Evolutionary conservation across 1,140 invertebrate species (phyloP).

Genomic region (Hycleus phaleratus): DNA sequence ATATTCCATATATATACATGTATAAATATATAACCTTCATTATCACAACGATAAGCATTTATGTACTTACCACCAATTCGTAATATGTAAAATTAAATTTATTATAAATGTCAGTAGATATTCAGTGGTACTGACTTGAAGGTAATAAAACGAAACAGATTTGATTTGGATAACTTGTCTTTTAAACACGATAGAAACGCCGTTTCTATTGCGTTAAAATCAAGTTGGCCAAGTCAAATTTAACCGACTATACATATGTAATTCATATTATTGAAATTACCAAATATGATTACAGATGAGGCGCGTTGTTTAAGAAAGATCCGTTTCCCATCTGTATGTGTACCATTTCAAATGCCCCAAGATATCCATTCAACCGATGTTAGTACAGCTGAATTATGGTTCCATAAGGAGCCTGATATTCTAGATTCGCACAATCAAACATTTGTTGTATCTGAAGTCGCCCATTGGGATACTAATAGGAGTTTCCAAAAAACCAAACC

Average conservation of each 20-base stretch:
- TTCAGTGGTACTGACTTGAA: no score
- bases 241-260: no score
- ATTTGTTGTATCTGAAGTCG: slow-evolving; percentile 71
- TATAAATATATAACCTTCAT: slow-evolving; percentile 6
- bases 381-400: slow-evolving; percentile 67
- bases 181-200: no score
- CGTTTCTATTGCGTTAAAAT: no score
- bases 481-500: slow-evolving; percentile 64
- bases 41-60: slow-evolving; percentile 7
- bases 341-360: slow-evolving; percentile 57
- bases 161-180: no score
- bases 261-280: no score
- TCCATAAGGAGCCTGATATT: slow-evolving; percentile 60
- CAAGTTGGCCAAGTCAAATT: no score
- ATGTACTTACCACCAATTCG: no score
- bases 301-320: slow-evolving; percentile 33
- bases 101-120: no score
- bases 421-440: slow-evolving; percentile 57
- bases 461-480: slow-evolving; percentile 61
- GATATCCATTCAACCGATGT: slow-evolving; percentile 65
- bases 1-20: slow-evolving; percentile 1
- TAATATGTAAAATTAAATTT: no score
- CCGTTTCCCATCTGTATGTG: slow-evolving; percentile 58
- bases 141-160: no score
- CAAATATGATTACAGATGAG: slow-evolving; percentile 32